Base-by-base conservation (phyloP, 1,140 invertebrate species). In the Akabosia matsudoensis region DNA sequence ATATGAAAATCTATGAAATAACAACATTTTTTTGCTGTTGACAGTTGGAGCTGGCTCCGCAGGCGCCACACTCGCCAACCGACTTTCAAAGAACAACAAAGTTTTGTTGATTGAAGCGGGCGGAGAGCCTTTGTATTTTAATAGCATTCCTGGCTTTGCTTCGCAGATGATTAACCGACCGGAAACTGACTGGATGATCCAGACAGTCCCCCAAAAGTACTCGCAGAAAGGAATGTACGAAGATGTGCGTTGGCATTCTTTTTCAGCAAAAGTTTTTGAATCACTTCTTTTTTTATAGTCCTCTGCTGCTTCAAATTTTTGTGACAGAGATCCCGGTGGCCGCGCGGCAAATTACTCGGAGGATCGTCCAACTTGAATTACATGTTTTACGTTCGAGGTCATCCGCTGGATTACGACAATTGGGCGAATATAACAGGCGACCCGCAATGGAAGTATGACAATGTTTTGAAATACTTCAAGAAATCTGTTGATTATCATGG, bases 301-400 rank as follows among this genome's bases (percentile, higher is more conserved):
- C n/a, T n/a, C n/a, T n/a, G n/a, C n/a, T n/a, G n/a, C n/a, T n/a
- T n/a, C n/a, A n/a, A n/a, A n/a, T n/a, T n/a, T n/a, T n/a, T n/a
- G 16, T 45, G 37, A 10, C 33, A 75, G 78, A 79, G 81, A 52
- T 83, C 80, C 37, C 79, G 79, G 70, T 86, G 84, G 83, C 83
- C 86, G 13, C 85, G 87, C 72, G 86, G 85, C 7, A 86, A 85
- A 76, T 85, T 86, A 37, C 74, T 86, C 81, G 90, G 90, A 26
- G 90, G 90, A 10, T 86, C 86, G 26, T 88, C 87, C 4, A 85
- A 88, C 1, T 84, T 91, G 16, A 92, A 92, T 82, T 88, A 86
- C 37, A 90, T 91, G 89, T 84, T 89, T 0, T 91, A 91, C 81
- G 86, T 89, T 0, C 84, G 90, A 76, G 90, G 90, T 0, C 88